These are phyloP conservation scores for Vesta saturnalis DNA, from an alignment of 2,888 invertebrate species.

Conservation along the genomic window DNA sequence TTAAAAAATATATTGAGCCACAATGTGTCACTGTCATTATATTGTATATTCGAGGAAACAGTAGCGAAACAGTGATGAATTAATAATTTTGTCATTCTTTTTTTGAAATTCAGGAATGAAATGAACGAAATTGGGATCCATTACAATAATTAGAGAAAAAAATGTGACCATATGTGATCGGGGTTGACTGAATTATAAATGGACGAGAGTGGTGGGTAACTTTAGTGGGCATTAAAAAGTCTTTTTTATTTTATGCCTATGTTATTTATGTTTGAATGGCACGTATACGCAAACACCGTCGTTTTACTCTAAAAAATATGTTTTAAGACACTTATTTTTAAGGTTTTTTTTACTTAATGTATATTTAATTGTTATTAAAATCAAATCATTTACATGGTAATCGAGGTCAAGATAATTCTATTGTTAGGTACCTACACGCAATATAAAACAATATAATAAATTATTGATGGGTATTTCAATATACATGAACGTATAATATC, in stretches of 20 bases:
- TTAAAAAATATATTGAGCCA: conserved; percentile 20
- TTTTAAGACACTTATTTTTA: not conserved
- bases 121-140: conserved; percentile 58
- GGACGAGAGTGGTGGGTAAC: conserved; percentile 53
- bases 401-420: conserved; percentile 39
- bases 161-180: conserved; percentile 58
- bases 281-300: conserved; percentile 11
- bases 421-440: conserved; percentile 38
- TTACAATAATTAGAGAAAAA: conserved; percentile 58
- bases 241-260: conserved; percentile 44
- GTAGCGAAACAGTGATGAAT: conserved; percentile 42
- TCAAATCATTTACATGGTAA: conserved; percentile 30
- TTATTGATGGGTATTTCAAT: conserved; percentile 42
- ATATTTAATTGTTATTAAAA: conserved; percentile 31
- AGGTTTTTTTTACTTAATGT: conserved; percentile 31
- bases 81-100: conserved; percentile 56
- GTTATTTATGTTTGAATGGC: conserved; percentile 37
- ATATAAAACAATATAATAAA: conserved; percentile 46
- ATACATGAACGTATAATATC: conserved; percentile 27
- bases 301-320: not conserved
- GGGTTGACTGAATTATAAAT: conserved; percentile 59
- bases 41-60: conserved; percentile 20
- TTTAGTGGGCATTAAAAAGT: conserved; percentile 52
- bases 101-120: conserved; percentile 56
- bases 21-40: conserved; percentile 22